phyloP scores from a whole-genome alignment of 2,888 invertebrate species.

The Drymonia ruficornis region DNA sequence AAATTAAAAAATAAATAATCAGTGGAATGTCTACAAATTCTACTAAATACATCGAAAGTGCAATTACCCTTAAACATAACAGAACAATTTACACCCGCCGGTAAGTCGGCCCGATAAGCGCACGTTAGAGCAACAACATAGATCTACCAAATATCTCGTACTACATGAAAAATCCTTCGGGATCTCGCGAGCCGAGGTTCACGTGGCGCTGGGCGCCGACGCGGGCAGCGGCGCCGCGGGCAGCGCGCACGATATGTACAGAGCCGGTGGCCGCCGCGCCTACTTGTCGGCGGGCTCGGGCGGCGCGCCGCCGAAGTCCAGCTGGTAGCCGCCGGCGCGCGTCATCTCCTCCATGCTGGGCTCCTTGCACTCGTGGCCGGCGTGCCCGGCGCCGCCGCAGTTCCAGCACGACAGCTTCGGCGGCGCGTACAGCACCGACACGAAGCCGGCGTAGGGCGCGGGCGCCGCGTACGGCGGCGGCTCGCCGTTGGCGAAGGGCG shows the following conservation, averaged over 20 bases:
- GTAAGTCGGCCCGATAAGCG: conserved; percentile 57
- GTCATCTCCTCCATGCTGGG: conserved; percentile 97
- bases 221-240: background rate
- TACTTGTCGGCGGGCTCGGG: conserved; percentile 75
- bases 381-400: conserved; percentile 94
- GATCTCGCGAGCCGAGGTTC: conserved; percentile 30
- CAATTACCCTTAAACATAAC: conserved; percentile 59
- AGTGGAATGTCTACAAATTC: conserved; percentile 48
- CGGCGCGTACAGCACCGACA: conserved; percentile 84
- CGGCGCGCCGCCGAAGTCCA: conserved; percentile 86
- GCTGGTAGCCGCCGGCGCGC: conserved; percentile 87
- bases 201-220: conserved; percentile 30
- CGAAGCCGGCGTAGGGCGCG: conserved; percentile 73
- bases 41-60: conserved; percentile 62
- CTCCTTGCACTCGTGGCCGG: conserved; percentile 94
- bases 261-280: conserved; percentile 33
- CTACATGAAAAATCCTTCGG: conserved; percentile 48
- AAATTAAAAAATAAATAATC: conserved; percentile 12
- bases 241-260: conserved; percentile 4
- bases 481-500: conserved; percentile 78
- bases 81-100: conserved; percentile 43
- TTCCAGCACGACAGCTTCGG: conserved; percentile 94
- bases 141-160: conserved; percentile 49
- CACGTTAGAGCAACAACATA: conserved; percentile 55
- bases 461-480: conserved; percentile 74